These are phyloP conservation scores for Habropoda laboriosa DNA, from an alignment of 1,140 invertebrate genomes.

Conservation along the genomic window DNA sequence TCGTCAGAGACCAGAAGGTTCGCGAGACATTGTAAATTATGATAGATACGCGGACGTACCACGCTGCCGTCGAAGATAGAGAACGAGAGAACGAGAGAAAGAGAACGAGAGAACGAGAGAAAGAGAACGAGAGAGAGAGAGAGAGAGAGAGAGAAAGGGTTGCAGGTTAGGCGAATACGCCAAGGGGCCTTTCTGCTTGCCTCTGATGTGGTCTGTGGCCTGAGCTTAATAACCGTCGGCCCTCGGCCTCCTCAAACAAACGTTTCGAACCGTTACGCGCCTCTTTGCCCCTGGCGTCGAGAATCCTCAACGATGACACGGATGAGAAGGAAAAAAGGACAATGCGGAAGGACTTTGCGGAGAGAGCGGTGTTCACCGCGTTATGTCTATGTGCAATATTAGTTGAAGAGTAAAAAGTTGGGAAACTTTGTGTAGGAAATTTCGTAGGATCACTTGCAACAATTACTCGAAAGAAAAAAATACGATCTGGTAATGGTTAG, in stretches of 20 bases:
- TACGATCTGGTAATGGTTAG: too few relatives aligned
- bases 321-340: constrained; percentile 17
- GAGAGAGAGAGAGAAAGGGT: constrained; percentile 37
- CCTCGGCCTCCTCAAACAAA: constrained; percentile 80
- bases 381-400: too few relatives aligned
- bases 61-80: constrained; percentile 16
- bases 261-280: constrained; percentile 73
- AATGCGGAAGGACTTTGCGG: not conserved
- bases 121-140: not conserved
- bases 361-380: not conserved
- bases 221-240: constrained; percentile 80
- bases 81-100: not conserved
- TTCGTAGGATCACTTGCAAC: too few relatives aligned
- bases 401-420: too few relatives aligned
- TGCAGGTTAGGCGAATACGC: constrained; percentile 71
- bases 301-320: constrained; percentile 42
- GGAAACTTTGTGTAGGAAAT: too few relatives aligned
- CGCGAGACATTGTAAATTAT: constrained; percentile 57
- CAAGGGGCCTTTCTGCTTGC: constrained; percentile 71
- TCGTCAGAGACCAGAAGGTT: constrained; percentile 16
- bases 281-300: constrained; percentile 64
- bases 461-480: too few relatives aligned
- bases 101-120: not conserved
- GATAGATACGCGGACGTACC: constrained; percentile 57
- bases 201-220: constrained; percentile 81